Percentiles rank a stretch among this genome's conserved stretches.
phyloP scores from a whole-genome alignment of 64 coral and sea anemone species.

The Orbicella faveolata region DNA sequence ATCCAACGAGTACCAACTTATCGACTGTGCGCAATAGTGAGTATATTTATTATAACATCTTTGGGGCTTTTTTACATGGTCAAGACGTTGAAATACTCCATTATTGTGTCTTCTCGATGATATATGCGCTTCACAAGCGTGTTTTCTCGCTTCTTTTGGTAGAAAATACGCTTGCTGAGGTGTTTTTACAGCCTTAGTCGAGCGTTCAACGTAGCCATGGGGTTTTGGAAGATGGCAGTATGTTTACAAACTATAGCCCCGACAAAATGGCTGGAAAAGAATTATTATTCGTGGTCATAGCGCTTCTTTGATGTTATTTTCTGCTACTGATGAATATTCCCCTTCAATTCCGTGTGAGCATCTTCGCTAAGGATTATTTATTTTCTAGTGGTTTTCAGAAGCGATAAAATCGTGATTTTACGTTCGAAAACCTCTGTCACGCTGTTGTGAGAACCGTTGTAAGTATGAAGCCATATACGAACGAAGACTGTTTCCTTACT shows the following conservation, averaged over 20 bases:
- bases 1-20: constrained; percentile 99
- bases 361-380: constrained; percentile 44
- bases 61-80: constrained; percentile 55
- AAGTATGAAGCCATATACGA: constrained; percentile 41
- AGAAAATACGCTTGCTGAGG: constrained; percentile 56
- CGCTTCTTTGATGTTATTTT: constrained; percentile 53
- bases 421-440: constrained; percentile 71
- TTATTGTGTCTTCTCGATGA: constrained; percentile 69
- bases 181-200: constrained; percentile 31
- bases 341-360: constrained; percentile 25
- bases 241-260: constrained; percentile 93
- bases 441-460: constrained; percentile 45
- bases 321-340: constrained; percentile 42
- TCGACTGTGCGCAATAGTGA: constrained; percentile 99
- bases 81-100: constrained; percentile 72
- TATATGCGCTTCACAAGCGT: constrained; percentile 45
- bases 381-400: constrained; percentile 68
- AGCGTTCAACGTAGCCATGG: constrained; percentile 56
- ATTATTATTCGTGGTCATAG: constrained; percentile 79
- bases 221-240: constrained; percentile 35
- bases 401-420: constrained; percentile 85
- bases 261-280: constrained; percentile 93
- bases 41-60: constrained; percentile 90
- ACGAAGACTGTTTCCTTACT: not conserved
- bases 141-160: constrained; percentile 55